These are phyloP conservation scores for Mastomys natalensis DNA, from an alignment of 2,113 vertebrate species.

Conservation along the genomic window DNA sequence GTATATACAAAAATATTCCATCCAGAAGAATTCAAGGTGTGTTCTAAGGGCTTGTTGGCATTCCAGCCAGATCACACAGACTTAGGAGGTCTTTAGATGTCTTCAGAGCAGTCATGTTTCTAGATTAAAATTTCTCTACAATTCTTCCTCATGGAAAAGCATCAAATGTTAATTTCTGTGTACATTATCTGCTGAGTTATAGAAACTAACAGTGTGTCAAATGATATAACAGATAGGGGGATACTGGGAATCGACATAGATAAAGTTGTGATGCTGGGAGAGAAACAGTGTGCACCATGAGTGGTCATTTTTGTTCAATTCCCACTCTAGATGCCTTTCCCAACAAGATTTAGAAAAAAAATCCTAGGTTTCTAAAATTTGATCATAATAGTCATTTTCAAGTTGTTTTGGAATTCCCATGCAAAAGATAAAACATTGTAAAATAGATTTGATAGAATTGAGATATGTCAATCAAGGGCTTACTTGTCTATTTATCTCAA, in stretches of 20 bases:
- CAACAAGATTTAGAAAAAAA: conserved; percentile 31
- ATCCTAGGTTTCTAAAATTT: background rate
- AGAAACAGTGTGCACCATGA: background rate
- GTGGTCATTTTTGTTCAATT: background rate
- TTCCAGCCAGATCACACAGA: too few relatives aligned
- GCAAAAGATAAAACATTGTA: background rate
- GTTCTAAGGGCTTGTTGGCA: too few relatives aligned
- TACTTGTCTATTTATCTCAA: background rate
- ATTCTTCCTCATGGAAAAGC: background rate
- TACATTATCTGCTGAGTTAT: background rate
- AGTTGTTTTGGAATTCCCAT: background rate
- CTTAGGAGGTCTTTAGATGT: too few relatives aligned
- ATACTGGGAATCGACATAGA: background rate
- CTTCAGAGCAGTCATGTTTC: too few relatives aligned
- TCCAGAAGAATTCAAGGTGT: too few relatives aligned
- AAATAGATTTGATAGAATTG: background rate
- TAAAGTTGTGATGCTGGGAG: background rate
- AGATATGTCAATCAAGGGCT: background rate
- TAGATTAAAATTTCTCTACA: too few relatives aligned
- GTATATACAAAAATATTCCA: too few relatives aligned
- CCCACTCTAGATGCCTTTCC: background rate
- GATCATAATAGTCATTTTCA: background rate
- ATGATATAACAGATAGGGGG: background rate
- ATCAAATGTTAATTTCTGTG: background rate
- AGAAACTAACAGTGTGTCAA: background rate